Base-by-base conservation (phyloP, 2,888 invertebrate genomes). In the Odontocerum albicorne region DNA sequence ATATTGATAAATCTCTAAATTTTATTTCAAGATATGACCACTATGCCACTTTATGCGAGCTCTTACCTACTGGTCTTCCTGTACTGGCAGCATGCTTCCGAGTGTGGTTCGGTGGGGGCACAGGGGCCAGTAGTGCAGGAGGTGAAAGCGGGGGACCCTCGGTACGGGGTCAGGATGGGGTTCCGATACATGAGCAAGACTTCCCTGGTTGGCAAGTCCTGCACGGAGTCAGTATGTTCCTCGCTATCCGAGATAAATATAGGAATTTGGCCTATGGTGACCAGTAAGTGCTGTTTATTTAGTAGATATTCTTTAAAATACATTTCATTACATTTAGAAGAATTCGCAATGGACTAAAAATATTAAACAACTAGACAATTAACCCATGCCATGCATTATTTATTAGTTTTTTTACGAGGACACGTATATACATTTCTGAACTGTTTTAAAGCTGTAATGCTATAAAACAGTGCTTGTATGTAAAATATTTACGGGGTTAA, bases 41-140 rank as follows among this genome's bases (percentile, higher is more conserved):
- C 66, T 88, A 84, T 67, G 86, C 87, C 1, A 82, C 86, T 0
- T 68, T 87, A 47, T 87, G 87, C 62, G 88, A 88, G 66, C 65
- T 87, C 44, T 66, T 88, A 57, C 87, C 88, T 0, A 77, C 79
- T 0, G 72, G 84, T 0, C 66, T 88, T 64, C 86, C 86, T 1
- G 82, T 83, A 13, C 67, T 87, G 43, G 81, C 81, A 3, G 68
- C 80, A 17, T 87, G 87, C 64, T 67, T 88, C 44, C 78, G 76
- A 62, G 72, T 77, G 2, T 81, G 81, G 79, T 66, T 77, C 2
- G 68, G 72, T 17, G 71, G 72, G 12, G 75, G 76, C 32, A 79
- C 73, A 63, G 21, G 20, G 10, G n/a, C 40, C 3, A 21, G 20
- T 0, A 16, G 16, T 21, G 15, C 17, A 2, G 22, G 42, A 4